Base-by-base conservation (phyloP, 2,113 vertebrate genomes). In the Ancistrus triradiatus region DNA sequence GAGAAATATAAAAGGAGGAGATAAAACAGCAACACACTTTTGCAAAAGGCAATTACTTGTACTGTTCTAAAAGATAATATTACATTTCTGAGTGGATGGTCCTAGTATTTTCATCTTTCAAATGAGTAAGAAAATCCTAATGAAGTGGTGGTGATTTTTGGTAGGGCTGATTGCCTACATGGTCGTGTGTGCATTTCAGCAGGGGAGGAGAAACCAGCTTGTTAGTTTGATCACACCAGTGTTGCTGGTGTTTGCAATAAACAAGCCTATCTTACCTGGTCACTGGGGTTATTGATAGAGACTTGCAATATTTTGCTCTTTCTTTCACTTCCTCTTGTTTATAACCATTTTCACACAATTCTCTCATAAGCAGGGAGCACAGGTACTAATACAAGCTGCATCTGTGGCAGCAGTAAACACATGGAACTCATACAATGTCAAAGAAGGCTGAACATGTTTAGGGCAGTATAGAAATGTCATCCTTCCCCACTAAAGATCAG, bases 201-300 rank as follows among this genome's bases (percentile, higher is more conserved):
- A n/a, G 17, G 64, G 47, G 51, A 38, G 28, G 59, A 52, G 62
- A 62, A 64, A 73, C 63, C 53, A 68, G 48, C 28, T 59, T 56
- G 63, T 60, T 33, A 57, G 63, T 59, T 68, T 37, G 42, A 49
- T 68, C 49, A 67, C 33, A 27, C 35, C 18, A 6, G 52, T 59
- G 51, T 40, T 48, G 44, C 25, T n/a, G 46, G 58, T 74, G 52
- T 69, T 74, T 59, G 58, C 55, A 50, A 70, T 58, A 66, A 66
- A 52, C 43, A 28, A 70, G 66, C 28, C 46, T 51, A 43, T 72
- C 37, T 67, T 63, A 72, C 67, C 64, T 46, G n/a, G n/a, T n/a
- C n/a, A n/a, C n/a, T n/a, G n/a, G n/a, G n/a, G n/a, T n/a, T n/a
- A n/a, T n/a, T n/a, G n/a, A n/a, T n/a, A n/a, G n/a, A n/a, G n/a